Percentiles rank a stretch among this genome's conserved stretches.
Conservation (phyloP, 2,888 invertebrate genomes). For the Aspidiotus destructor region DNA sequence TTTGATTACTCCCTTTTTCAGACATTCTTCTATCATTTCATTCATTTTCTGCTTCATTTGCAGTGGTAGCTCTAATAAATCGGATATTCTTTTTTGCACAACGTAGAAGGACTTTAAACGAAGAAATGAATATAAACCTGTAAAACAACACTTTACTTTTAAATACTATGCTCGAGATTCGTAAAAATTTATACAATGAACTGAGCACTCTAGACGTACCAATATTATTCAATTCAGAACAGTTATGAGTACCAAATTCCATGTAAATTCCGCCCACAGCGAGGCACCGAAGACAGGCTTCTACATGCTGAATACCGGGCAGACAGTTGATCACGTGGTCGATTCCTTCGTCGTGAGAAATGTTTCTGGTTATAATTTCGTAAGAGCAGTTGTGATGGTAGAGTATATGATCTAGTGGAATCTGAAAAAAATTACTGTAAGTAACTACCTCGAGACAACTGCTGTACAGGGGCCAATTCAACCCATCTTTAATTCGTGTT, state of each 20-base stretch:
- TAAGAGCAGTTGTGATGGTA: neutral
- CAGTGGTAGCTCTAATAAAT: too few relatives aligned
- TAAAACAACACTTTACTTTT: neutral
- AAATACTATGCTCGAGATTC: neutral
- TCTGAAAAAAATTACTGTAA: constrained; percentile 6
- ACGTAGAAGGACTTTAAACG: constrained; percentile 12
- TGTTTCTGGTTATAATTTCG: constrained; percentile 19
- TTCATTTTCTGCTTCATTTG: too few relatives aligned
- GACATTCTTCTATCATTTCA: too few relatives aligned
- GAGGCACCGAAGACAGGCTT: constrained; percentile 7
- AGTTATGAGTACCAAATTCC: constrained; percentile 10
- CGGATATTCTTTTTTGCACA: neutral
- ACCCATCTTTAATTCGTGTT: too few relatives aligned
- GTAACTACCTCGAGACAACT: too few relatives aligned
- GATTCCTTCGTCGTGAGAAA: constrained; percentile 21
- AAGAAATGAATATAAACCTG: constrained; percentile 18
- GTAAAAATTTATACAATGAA: neutral
- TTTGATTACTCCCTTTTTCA: too few relatives aligned
- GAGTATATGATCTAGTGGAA: neutral
- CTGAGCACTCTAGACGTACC: neutral
- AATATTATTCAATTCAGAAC: constrained; percentile 12
- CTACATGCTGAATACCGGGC: constrained; percentile 17
- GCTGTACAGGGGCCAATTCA: too few relatives aligned
- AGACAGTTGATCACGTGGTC: constrained; percentile 31
- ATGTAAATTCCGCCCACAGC: constrained; percentile 4